Conservation (phyloP, 2,113 vertebrate genomes). For the Neofelis nebulosa region DNA sequence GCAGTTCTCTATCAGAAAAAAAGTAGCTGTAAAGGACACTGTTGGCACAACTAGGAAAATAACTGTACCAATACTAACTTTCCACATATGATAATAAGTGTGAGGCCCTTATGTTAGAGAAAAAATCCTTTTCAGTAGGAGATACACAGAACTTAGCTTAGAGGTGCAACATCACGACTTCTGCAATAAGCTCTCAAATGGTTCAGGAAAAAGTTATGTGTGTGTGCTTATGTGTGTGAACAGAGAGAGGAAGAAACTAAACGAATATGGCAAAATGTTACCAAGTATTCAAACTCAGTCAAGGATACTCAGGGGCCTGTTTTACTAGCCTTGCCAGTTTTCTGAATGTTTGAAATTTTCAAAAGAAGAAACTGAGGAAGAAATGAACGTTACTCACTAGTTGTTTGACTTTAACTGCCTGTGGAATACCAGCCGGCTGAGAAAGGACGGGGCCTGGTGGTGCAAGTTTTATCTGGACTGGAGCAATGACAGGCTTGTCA, state of each 20-base stretch:
- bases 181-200: not conserved
- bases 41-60: not conserved
- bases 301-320: not conserved
- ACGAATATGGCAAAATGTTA: not conserved
- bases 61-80: not conserved
- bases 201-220: not conserved
- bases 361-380: not conserved
- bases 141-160: not conserved
- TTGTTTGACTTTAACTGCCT: slow-evolving; percentile 83
- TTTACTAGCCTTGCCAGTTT: not conserved
- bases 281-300: not conserved
- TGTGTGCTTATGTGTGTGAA: not conserved
- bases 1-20: not conserved
- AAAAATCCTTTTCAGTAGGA: not conserved
- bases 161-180: not conserved
- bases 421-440: slow-evolving; percentile 67
- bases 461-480: slow-evolving; percentile 79
- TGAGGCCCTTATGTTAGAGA: not conserved
- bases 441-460: slow-evolving; percentile 67
- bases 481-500: slow-evolving; percentile 66
- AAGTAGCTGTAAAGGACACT: not conserved
- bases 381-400: slow-evolving; percentile 85
- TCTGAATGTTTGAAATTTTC: not conserved
- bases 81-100: not conserved
- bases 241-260: not conserved